Conservation (phyloP, 2,888 invertebrate genomes). For the Mythimna pallens region DNA sequence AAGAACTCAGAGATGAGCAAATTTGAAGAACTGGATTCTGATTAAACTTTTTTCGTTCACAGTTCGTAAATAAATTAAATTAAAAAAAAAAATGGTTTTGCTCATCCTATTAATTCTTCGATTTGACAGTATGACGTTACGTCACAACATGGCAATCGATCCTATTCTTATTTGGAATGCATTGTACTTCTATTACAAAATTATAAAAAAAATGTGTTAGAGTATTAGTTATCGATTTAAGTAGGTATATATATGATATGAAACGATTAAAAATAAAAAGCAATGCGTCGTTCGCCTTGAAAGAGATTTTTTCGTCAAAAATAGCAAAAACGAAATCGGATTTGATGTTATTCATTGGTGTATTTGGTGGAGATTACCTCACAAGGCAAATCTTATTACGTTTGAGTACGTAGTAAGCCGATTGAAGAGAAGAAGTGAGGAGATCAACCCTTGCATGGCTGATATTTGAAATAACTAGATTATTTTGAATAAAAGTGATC, state of each 20-base stretch:
- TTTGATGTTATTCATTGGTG: constrained; percentile 53
- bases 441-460: constrained; percentile 24
- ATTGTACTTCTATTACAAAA: too few species aligned
- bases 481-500: constrained; percentile 2
- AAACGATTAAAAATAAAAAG: constrained; percentile 3
- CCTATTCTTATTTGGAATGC: too few species aligned
- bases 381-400: constrained; percentile 56
- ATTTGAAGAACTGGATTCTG: too few species aligned
- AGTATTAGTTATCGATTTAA: too few species aligned
- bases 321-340: constrained; percentile 19
- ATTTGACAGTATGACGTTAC: too few species aligned
- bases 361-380: constrained; percentile 49
- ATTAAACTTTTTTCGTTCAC: too few species aligned
- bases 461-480: constrained; percentile 26
- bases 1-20: too few species aligned
- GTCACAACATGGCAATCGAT: too few species aligned
- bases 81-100: too few species aligned
- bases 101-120: too few species aligned
- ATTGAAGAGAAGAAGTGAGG: constrained; percentile 42
- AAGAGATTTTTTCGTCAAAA: constrained; percentile 12
- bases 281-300: background rate
- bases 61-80: too few species aligned
- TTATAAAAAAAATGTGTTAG: too few species aligned
- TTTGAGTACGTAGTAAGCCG: constrained; percentile 48
- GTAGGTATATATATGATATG: background rate